Evolutionary conservation across 2,888 invertebrate species (phyloP), one percentile per base, ranked within the genome.

Genomic region (Branchinecta sandiegonensis): DNA sequence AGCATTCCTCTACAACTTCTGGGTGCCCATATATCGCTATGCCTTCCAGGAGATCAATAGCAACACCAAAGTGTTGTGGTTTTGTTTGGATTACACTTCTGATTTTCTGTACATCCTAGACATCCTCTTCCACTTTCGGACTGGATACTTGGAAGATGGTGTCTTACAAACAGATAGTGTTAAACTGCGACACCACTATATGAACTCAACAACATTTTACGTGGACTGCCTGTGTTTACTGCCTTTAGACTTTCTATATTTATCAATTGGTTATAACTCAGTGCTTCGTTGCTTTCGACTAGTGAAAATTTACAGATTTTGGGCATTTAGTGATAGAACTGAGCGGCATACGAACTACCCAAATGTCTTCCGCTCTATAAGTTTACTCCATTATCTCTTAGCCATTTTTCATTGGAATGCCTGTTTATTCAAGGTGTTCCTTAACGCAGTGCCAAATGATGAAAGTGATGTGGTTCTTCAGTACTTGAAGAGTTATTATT

Each of bases 381-480:
- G 90, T 80, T 84, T 92, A 79, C 89, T 92, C 80, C 94, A 95
- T 84, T 94, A 94, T 83, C 85, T 95, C 77, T 83, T 95, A 81
- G 94, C 94, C 81, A 92, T 96, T 81, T 96, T 96, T 83, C 97
- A 97, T 84, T 97, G 96, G 96, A 97, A 97, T 81, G 95, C 95
- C 77, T 97, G 96, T 83, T 84, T 97, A 80, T 95, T 94, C 83
- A 92, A 94, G 84, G 89, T 96, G 79, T 91, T 94, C 79, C 88
- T 90, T 84, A 91, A 92, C 83, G 92, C 92, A 83, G 89, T 91
- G 82, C 86, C 87, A 74, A 47, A 69, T 66, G 65, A 71, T 23
- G 71, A 72, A 50, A 72, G 73, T 65, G 93, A 93, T 79, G 90
- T 91, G 76, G 88, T 93, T 79, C 88, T 92, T 81, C 90, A 91